Evolutionary conservation across 2,888 invertebrate species (phyloP), one percentile per base, ranked within the genome.

Genomic region (Lepidonotus clava): DNA sequence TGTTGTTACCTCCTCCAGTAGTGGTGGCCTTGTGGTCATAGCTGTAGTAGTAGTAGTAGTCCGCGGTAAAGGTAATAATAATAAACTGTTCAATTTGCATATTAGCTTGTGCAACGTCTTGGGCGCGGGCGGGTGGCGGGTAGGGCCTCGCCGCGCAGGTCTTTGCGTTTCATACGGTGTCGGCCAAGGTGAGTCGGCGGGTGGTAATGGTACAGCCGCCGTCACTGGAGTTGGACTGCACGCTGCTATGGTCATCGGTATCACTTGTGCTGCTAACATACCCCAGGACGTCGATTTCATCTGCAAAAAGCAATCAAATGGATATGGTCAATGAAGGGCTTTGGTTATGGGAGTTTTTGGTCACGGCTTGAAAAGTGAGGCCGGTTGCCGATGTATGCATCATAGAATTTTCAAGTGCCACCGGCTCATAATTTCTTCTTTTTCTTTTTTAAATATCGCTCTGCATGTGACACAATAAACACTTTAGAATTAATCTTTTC

Each of bases 171-270:
- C 85, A 85, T 85, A 84, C 66, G n/a, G 76, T 51, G 34, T 85
- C 85, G 51, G 34, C n/a, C 32, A 85, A 53, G 0, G 85, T 71
- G 32, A 76, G 32, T 51, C 85, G 67, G 0, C 85, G 24, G 51
- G 85, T 85, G 4, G 41, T 85, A n/a, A 85, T 34, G 14, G 85
- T 53, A 46, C 85, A 85, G 0, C 85, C 85, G 14, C 85, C 85
- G 67, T 85, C 85, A 41, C 76, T 83, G 0, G 61, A 86, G 61
- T 66, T 84, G 85, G 86, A 87, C 28, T 51, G 67, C 28, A 87
- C 53, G 53, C 88, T 88, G 84, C 86, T 67, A n/a, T 53, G 51
- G 71, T 88, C 88, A 46, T 88, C 88, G 0, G 84, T 77, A 41
- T 88, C 88, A 28, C 85, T 87, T 5, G 56, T 28, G 61, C 85